Conservation (phyloP, 2,113 vertebrate species). For the Neodon shergylaensis region DNA sequence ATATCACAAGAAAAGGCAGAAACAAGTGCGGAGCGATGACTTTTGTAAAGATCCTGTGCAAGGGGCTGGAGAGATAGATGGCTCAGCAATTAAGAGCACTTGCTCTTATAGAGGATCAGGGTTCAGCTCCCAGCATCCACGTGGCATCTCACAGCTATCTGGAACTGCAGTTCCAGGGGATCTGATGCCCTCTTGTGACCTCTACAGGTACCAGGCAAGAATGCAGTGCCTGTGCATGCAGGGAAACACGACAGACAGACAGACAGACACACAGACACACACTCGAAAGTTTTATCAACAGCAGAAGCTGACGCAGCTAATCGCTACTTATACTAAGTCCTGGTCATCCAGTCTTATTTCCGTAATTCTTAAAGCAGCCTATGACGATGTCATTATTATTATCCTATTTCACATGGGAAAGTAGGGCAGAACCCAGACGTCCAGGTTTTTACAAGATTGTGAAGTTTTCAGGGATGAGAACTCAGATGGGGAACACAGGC, state of each 20-base stretch:
- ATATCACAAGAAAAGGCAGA: not conserved
- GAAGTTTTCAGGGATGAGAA: constrained; percentile 4
- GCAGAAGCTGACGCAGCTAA: not conserved
- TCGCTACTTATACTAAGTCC: not conserved
- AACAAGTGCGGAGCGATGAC: not conserved
- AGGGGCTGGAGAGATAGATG: not conserved
- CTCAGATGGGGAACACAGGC: not conserved
- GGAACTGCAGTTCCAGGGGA: too few species aligned
- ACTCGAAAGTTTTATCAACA: not conserved
- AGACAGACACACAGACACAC: not conserved
- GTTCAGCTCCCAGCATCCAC: not conserved
- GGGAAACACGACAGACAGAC: not conserved
- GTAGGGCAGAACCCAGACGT: not conserved
- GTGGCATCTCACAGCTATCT: not conserved
- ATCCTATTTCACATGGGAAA: not conserved
- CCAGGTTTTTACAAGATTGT: not conserved
- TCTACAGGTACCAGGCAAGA: not conserved
- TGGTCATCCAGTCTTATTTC: not conserved
- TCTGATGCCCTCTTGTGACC: not conserved
- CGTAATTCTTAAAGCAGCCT: not conserved
- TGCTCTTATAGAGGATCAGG: not conserved
- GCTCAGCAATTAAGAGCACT: not conserved
- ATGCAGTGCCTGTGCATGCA: not conserved
- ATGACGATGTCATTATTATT: not conserved
- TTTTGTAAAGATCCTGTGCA: not conserved